Evolutionary conservation across 2,888 invertebrate genomes (phyloP).

Genomic region (Yponomeuta evonymella): DNA sequence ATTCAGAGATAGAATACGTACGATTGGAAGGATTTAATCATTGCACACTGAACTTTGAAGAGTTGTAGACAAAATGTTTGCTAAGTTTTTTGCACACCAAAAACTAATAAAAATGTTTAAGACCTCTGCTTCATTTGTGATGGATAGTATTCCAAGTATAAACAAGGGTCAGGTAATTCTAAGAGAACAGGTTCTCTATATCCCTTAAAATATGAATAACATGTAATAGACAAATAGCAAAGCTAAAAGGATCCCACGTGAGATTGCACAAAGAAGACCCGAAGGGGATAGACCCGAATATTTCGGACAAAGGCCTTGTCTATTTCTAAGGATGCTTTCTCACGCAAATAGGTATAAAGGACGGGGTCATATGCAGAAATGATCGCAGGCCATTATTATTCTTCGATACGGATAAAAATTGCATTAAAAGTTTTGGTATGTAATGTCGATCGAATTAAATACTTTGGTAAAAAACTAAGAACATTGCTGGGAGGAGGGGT

Average conservation of each 20-base stretch:
- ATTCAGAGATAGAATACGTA: too few relatives aligned
- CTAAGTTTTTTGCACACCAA: too few relatives aligned
- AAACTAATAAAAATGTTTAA: not conserved
- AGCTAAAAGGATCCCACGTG: slow-evolving; percentile 32
- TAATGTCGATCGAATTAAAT: too few relatives aligned
- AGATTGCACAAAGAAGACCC: slow-evolving; percentile 35
- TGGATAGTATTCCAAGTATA: slow-evolving; percentile 8
- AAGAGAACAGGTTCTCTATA: slow-evolving; percentile 54
- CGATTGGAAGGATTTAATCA: too few relatives aligned
- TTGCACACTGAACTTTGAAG: too few relatives aligned
- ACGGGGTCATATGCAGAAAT: slow-evolving; percentile 20
- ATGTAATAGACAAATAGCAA: slow-evolving; percentile 42
- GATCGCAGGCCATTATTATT: not conserved
- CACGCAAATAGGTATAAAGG: slow-evolving; percentile 38
- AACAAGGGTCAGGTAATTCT: slow-evolving; percentile 33
- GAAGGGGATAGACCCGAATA: slow-evolving; percentile 44
- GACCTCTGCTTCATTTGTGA: not conserved
- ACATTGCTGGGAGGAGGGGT: slow-evolving; percentile 32
- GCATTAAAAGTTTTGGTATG: too few relatives aligned
- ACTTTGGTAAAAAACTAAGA: not conserved
- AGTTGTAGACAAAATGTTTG: too few relatives aligned
- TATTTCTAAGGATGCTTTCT: slow-evolving; percentile 36
- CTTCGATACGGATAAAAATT: not conserved
- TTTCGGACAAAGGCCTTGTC: slow-evolving; percentile 9
- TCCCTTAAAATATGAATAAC: slow-evolving; percentile 20